Evolutionary conservation across 2,888 invertebrate species (phyloP).

Genomic region (Pristionchus japonicus): DNA sequence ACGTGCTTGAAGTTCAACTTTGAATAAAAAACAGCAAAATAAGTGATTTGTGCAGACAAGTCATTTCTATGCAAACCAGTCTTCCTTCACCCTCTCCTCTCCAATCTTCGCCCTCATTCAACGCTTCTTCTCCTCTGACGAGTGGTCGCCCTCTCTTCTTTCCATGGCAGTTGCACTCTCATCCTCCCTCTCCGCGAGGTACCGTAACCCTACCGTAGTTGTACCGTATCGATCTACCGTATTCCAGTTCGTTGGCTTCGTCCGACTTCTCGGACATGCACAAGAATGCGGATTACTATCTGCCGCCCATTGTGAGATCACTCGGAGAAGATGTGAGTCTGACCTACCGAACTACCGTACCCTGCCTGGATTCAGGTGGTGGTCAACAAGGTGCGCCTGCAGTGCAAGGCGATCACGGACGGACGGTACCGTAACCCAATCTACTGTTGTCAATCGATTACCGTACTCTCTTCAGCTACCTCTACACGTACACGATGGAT

Average conservation of each 20-base stretch:
- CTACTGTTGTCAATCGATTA: background rate
- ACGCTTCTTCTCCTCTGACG: background rate
- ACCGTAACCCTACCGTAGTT: background rate
- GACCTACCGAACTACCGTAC: background rate
- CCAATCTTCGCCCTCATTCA: background rate
- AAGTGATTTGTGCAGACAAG: background rate
- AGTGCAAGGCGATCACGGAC: slow-evolving; percentile 4
- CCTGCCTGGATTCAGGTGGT: background rate
- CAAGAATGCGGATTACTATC: slow-evolving; percentile 2
- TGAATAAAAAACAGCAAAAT: background rate
- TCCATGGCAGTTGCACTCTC: background rate
- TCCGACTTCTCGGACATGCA: background rate
- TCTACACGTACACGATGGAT: slow-evolving; percentile 41
- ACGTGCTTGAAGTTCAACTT: background rate
- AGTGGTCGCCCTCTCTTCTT: background rate
- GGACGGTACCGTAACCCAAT: slow-evolving; percentile 15
- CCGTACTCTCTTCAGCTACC: background rate
- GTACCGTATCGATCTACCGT: background rate
- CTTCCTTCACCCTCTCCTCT: background rate
- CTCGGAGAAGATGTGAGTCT: slow-evolving; percentile 16
- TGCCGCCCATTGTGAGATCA: slow-evolving; percentile 13
- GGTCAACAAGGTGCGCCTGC: slow-evolving; percentile 35
- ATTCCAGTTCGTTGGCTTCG: background rate
- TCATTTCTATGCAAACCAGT: background rate
- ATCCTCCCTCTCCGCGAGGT: background rate